Evolutionary conservation across 2,113 vertebrate species (phyloP).

Genomic region (Piaya cayana): DNA sequence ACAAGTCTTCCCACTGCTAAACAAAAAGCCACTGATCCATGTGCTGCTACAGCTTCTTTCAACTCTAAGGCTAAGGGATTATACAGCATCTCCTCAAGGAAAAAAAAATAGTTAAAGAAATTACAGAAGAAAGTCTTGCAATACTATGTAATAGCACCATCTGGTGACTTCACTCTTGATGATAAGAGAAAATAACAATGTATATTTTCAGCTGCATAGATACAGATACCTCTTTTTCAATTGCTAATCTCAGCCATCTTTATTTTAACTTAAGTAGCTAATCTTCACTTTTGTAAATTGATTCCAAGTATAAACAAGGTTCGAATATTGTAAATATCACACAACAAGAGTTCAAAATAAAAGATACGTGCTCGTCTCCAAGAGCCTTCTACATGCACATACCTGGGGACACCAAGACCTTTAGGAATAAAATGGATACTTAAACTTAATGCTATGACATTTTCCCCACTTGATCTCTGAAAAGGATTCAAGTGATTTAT

Average conservation of each 20-base stretch:
- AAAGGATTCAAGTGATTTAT: conserved; percentile 57
- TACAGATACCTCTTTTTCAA: neutral
- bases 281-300: neutral
- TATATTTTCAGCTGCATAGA: neutral
- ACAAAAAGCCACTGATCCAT: neutral
- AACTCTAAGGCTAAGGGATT: neutral
- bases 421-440: conserved; percentile 28
- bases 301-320: neutral
- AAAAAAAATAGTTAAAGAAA: neutral
- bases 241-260: neutral
- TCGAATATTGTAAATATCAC: neutral
- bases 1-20: neutral
- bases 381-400: neutral
- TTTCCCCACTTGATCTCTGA: conserved; percentile 54
- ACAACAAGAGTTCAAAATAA: neutral
- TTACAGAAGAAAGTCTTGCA: neutral
- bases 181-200: neutral
- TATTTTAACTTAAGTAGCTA: neutral
- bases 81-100: neutral
- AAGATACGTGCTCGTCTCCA: neutral
- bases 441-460: conserved; percentile 55
- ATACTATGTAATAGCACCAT: conserved; percentile 54
- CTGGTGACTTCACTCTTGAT: conserved; percentile 20
- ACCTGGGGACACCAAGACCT: conserved; percentile 32
- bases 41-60: neutral